A percentile compares a stretch with the other conserved stretches of the same genome.
Evolutionary conservation across 2,797 vertebrate genomes (phyloP).

Genomic region (Alcedo quadribrachys): DNA sequence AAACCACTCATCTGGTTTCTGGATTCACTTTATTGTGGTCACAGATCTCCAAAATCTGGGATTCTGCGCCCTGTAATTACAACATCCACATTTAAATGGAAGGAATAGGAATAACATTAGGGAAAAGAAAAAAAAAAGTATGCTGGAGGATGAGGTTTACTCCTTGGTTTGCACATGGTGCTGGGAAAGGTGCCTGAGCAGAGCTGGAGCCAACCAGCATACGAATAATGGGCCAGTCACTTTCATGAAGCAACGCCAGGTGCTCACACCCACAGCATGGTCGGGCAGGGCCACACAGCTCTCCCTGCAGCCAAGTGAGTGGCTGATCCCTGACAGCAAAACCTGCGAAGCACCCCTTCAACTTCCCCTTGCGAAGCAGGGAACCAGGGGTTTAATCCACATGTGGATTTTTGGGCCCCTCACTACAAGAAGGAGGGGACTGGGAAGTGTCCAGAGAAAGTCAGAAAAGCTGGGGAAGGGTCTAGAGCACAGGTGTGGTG

Average conservation of each 20-base stretch:
- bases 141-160: neutral
- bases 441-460: neutral
- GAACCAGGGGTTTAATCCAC: neutral
- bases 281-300: fast-evolving
- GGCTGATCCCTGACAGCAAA: neutral
- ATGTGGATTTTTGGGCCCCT: neutral
- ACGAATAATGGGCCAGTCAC: fast-evolving
- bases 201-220: neutral
- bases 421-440: neutral
- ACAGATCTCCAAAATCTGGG: slow-evolving; percentile 66
- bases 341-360: neutral
- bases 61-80: slow-evolving; percentile 67
- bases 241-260: neutral
- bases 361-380: neutral
- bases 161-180: neutral
- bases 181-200: neutral
- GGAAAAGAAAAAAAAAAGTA: neutral
- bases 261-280: neutral
- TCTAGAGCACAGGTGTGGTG: neutral
- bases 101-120: neutral
- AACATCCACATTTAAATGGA: slow-evolving; percentile 24
- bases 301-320: fast-evolving
- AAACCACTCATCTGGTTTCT: slow-evolving; percentile 73
- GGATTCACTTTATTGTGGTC: slow-evolving; percentile 75
- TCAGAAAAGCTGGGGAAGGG: neutral